Base-by-base conservation (phyloP, 1,140 invertebrate species). In the Spodoptera frugiperda region DNA sequence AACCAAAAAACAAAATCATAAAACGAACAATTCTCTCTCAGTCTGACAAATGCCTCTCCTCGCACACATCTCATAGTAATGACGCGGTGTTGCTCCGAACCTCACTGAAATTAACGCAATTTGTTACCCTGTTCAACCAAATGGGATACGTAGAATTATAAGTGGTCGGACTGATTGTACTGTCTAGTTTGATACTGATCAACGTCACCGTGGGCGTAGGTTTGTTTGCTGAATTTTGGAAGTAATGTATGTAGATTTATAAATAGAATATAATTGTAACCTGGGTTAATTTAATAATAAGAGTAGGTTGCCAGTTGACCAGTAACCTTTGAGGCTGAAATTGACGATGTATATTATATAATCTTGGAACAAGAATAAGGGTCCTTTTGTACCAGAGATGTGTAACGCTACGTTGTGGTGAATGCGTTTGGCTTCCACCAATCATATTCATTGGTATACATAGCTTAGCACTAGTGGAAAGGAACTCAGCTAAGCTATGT, bases 61-160 rank as follows among this genome's bases (percentile, higher is more conserved):
- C 30, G 9, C 57, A 61, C 57, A 61, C n/a, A 61, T 61, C 30
- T 61, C 17, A 54, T 21, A 30, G 57, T 61, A 61, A 61, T 61
- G 57, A 30, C 21, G 57, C 57, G 30, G 25, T 61, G 25, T 30
- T 39, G 33, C 17, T n/a, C 30, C n/a, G 25, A 9, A 61, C n/a
- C 30, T 39, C 57, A 9, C 5, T 59, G 6, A n/a, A 39, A 39
- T 61, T 61, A 61, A 2, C 15, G 30, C 57, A 33, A 61, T 61
- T 61, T 61, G 57, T 61, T 61, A 61, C 57, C 33, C 33, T 39
- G 33, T 61, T 61, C 14, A 39, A 39, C 19, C 57, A 9, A 61
- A 39, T 53, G 51, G 57, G 30, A 30, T 61, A 39, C 14, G 57
- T 61, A 10, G 25, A 39, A 15, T 39, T 39, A 14, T 61, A 39